These are phyloP conservation scores for Monomorium pharaonis DNA, from an alignment of 1,140 invertebrate genomes.

Conservation along the genomic window DNA sequence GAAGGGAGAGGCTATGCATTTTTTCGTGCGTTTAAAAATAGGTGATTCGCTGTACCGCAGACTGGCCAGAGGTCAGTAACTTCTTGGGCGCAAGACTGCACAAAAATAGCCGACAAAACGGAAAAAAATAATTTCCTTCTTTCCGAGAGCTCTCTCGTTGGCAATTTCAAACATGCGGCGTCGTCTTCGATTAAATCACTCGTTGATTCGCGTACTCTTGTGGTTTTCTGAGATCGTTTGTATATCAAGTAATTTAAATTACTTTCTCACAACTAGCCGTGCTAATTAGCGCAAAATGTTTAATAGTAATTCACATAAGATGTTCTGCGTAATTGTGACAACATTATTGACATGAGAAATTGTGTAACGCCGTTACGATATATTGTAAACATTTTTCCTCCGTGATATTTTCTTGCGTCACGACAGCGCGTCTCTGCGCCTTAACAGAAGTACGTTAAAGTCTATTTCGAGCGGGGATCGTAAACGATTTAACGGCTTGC, in stretches of 20 bases:
- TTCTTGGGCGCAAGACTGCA: slow-evolving; percentile 75
- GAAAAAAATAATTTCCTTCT: slow-evolving; percentile 81
- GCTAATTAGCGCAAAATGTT: not conserved
- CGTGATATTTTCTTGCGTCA: slow-evolving; percentile 11
- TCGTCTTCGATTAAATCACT: not conserved
- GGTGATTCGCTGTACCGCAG: slow-evolving; percentile 76
- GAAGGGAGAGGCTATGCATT: slow-evolving; percentile 81
- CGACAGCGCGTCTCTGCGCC: not conserved
- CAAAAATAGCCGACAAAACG: slow-evolving; percentile 83
- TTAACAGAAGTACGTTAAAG: slow-evolving; percentile 10
- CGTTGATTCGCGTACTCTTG: not conserved
- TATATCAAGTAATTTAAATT: not conserved
- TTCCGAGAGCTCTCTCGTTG: slow-evolving; percentile 10
- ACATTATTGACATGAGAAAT: not conserved
- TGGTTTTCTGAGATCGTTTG: not conserved
- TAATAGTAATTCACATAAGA: not conserved
- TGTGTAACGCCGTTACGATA: not conserved
- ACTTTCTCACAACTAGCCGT: not conserved
- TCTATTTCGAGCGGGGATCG: slow-evolving; percentile 17
- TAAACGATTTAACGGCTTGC: slow-evolving; percentile 43
- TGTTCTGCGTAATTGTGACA: not conserved
- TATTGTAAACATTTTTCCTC: slow-evolving; percentile 3
- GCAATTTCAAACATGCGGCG: slow-evolving; percentile 57
- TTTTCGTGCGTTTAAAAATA: slow-evolving; percentile 84
- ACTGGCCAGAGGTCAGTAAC: slow-evolving; percentile 85